phyloP scores from a whole-genome alignment of 2,113 vertebrate species.

The Orcinus orca region DNA sequence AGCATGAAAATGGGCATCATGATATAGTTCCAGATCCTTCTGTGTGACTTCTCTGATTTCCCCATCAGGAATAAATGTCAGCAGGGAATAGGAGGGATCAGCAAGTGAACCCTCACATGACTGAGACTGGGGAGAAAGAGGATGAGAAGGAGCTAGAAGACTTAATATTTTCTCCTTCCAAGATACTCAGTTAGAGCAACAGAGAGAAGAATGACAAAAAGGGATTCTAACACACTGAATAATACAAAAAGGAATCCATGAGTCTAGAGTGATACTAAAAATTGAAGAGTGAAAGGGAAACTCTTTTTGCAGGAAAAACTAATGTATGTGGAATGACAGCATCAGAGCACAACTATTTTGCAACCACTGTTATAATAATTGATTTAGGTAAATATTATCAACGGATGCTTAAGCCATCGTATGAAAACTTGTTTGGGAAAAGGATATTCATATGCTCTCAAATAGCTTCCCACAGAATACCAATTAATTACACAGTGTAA shows the following conservation, averaged over 20 bases:
- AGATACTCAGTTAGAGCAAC: neutral
- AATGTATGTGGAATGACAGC: neutral
- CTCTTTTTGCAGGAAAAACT: neutral
- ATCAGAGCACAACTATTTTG: neutral
- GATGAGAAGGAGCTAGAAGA: neutral
- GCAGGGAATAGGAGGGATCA: neutral
- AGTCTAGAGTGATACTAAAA: neutral
- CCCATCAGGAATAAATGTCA: neutral
- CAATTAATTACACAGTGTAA: neutral
- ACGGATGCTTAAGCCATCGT: neutral
- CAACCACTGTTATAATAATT: neutral
- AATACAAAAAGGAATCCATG: neutral
- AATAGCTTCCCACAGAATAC: neutral
- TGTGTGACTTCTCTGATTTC: neutral
- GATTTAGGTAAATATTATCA: neutral
- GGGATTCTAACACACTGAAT: neutral
- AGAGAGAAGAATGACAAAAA: neutral
- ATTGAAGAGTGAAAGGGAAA: neutral
- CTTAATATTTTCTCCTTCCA: neutral
- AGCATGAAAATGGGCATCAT: neutral
- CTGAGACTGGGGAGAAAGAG: neutral
- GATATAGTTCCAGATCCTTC: neutral
- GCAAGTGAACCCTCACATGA: neutral
- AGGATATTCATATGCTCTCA: neutral
- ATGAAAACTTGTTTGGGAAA: conserved; percentile 1